A percentile compares a stretch with the other conserved stretches of the same genome.
phyloP scores from a whole-genome alignment of 2,113 vertebrate species.

The Bostrychus sinensis region DNA sequence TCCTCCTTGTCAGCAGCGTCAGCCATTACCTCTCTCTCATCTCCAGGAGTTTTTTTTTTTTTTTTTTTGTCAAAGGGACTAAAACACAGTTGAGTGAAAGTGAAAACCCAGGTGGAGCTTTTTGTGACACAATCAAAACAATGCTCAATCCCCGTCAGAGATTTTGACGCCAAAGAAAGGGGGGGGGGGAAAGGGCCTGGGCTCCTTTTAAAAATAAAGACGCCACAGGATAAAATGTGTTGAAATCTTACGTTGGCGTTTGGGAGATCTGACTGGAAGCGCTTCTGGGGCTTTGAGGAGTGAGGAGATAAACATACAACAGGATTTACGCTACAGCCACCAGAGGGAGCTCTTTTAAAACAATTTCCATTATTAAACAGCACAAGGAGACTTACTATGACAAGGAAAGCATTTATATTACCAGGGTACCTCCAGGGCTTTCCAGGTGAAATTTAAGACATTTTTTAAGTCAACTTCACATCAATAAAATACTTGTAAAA shows the following conservation, averaged over 20 bases:
- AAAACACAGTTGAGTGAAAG: slow-evolving; percentile 25
- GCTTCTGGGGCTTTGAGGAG: slow-evolving; percentile 48
- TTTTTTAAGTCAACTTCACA: neutral
- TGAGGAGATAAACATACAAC: slow-evolving; percentile 49
- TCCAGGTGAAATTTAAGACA: neutral
- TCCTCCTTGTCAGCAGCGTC: slow-evolving; percentile 48
- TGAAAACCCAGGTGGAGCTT: slow-evolving; percentile 26
- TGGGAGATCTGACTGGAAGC: slow-evolving; percentile 43
- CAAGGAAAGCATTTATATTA: neutral
- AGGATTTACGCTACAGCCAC: slow-evolving; percentile 39
- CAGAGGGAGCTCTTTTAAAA: slow-evolving; percentile 52
- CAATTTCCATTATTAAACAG: slow-evolving; percentile 13
- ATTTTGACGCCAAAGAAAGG: slow-evolving; percentile 16
- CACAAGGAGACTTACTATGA: slow-evolving; percentile 1
- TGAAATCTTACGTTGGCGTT: slow-evolving; percentile 47
- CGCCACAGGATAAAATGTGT: slow-evolving; percentile 19
- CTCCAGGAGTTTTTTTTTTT: slow-evolving; percentile 36
- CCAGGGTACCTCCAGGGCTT: neutral
- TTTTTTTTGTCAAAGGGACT: slow-evolving; percentile 49
- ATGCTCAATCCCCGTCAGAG: slow-evolving; percentile 26
- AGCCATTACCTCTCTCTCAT: slow-evolving; percentile 45
- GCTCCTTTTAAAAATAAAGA: slow-evolving; percentile 17
- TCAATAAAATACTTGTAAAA: too few species aligned
- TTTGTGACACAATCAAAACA: slow-evolving; percentile 39
- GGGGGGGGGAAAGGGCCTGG: slow-evolving; percentile 11